phyloP scores from a whole-genome alignment of 2,888 invertebrate species.

The Latheticus oryzae region DNA sequence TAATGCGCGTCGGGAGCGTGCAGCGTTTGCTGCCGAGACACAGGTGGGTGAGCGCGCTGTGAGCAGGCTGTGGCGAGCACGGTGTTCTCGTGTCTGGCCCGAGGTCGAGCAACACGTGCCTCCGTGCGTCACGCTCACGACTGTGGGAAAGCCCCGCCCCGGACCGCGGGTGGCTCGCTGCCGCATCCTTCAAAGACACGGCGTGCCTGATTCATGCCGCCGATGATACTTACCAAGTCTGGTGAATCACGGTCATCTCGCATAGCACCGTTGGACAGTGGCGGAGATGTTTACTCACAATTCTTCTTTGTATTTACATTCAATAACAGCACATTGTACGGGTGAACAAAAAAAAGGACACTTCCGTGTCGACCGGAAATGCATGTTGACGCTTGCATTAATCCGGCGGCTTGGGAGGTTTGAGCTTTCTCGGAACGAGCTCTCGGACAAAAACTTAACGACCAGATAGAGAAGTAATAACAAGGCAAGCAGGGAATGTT shows the following conservation, averaged over 20 bases:
- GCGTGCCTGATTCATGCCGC: slow-evolving; percentile 42
- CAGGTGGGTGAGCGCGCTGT: slow-evolving; percentile 41
- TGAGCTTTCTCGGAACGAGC: no score
- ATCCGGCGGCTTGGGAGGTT: no score
- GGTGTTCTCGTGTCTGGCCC: slow-evolving; percentile 52
- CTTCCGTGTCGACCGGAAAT: no score
- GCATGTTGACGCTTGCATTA: no score
- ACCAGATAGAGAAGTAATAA: no score
- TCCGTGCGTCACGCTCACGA: slow-evolving; percentile 63
- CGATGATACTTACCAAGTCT: slow-evolving; percentile 29
- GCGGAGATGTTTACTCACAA: no score
- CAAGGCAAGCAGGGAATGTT: no score
- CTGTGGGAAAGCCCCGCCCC: slow-evolving; percentile 64
- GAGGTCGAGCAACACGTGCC: slow-evolving; percentile 67
- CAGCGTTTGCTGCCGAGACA: slow-evolving; percentile 34
- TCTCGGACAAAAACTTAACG: no score
- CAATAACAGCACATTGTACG: no score
- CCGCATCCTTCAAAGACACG: slow-evolving; percentile 47
- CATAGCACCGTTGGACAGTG: neutral
- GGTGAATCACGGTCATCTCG: slow-evolving; percentile 31
- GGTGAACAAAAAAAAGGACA: no score
- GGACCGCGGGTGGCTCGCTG: slow-evolving; percentile 58
- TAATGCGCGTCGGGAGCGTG: slow-evolving; percentile 29
- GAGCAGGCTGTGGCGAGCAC: slow-evolving; percentile 43
- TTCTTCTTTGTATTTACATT: no score